phyloP scores from a whole-genome alignment of 2,888 invertebrate species.

The Baronia brevicornis region DNA sequence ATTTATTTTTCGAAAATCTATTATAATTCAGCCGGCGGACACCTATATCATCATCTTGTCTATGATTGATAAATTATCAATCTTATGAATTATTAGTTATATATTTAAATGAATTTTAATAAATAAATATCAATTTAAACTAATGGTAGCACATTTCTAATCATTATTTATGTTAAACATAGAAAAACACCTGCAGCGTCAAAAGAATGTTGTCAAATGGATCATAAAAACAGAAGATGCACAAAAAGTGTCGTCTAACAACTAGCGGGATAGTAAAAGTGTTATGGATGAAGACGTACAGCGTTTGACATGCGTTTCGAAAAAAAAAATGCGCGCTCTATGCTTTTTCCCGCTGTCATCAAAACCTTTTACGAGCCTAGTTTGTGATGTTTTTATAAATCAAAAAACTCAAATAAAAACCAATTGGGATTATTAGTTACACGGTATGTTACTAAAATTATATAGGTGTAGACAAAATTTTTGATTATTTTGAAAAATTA shows the following conservation, averaged over 20 bases:
- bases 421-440: too few relatives aligned
- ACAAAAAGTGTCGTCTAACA: constrained; percentile 10
- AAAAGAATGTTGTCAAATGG: constrained; percentile 6
- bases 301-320: constrained; percentile 16
- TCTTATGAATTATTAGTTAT: too few relatives aligned
- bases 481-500: too few relatives aligned
- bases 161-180: constrained; percentile 13
- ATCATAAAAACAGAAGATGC: constrained; percentile 11
- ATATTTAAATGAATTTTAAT: too few relatives aligned
- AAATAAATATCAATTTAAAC: too few relatives aligned
- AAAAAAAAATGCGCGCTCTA: constrained; percentile 13
- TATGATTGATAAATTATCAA: too few relatives aligned
- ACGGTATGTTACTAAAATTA: too few relatives aligned
- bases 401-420: too few relatives aligned
- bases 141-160: constrained; percentile 6
- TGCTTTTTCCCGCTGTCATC: constrained; percentile 13
- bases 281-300: constrained; percentile 18
- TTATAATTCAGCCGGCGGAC: too few relatives aligned
- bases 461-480: too few relatives aligned
- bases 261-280: constrained; percentile 7
- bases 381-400: neutral
- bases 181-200: constrained; percentile 1
- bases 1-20: too few relatives aligned
- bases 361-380: constrained; percentile 7
- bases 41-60: too few relatives aligned